Percentiles rank a stretch among this genome's conserved stretches.
phyloP scores from a whole-genome alignment of 2,797 vertebrate species.

The Lycodopsis pacificus region DNA sequence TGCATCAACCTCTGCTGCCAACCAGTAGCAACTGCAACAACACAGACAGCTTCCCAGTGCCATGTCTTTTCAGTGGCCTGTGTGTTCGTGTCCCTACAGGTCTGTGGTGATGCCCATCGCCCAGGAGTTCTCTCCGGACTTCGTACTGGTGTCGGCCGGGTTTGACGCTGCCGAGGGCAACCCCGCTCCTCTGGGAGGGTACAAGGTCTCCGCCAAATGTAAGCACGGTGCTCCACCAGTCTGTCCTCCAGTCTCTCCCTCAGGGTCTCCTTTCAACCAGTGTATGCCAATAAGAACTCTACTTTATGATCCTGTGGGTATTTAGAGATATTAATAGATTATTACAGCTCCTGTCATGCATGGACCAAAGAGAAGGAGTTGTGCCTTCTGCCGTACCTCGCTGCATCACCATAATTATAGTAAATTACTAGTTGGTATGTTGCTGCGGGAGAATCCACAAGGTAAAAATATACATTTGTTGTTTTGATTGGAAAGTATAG shows the following conservation, averaged over 20 bases:
- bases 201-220: conserved; percentile 97
- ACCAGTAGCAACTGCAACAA: conserved; percentile 15
- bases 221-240: conserved; percentile 65
- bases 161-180: conserved; percentile 96
- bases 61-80: background rate
- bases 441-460: conserved; percentile 44
- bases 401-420: conserved; percentile 59
- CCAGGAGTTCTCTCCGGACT: conserved; percentile 92
- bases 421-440: conserved; percentile 43
- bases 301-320: conserved; percentile 28
- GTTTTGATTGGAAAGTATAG: conserved; percentile 40
- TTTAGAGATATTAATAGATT: conserved; percentile 55
- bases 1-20: conserved; percentile 19
- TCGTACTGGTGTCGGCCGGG: conserved; percentile 95
- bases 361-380: conserved; percentile 30
- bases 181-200: conserved; percentile 92
- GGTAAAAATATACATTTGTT: conserved; percentile 56
- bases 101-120: conserved; percentile 96
- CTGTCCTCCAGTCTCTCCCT: conserved; percentile 1
- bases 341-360: conserved; percentile 44
- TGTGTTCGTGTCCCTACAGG: conserved; percentile 77
- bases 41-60: background rate
- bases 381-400: conserved; percentile 7
- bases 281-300: conserved; percentile 17
- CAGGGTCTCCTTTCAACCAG: conserved; percentile 8